Conservation (phyloP, 1,140 invertebrate genomes). For the Diachasmimorpha longicaudata region DNA sequence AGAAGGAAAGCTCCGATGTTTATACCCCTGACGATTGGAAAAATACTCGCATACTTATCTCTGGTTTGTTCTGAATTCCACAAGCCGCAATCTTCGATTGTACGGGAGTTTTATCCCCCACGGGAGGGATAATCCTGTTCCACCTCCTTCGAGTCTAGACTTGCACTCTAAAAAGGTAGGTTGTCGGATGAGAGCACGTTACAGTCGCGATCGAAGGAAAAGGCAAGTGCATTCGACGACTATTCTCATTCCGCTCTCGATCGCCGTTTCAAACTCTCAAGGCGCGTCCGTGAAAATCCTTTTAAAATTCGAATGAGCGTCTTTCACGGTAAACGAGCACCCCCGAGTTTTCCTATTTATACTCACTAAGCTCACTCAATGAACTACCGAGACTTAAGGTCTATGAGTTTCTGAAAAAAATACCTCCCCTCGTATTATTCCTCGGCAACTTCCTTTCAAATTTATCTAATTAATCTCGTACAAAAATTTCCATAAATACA, state of each 20-base stretch:
- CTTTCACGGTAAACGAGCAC: slow-evolving; percentile 30
- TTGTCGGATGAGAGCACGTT: background rate
- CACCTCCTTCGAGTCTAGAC: slow-evolving; percentile 15
- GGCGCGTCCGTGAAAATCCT: slow-evolving; percentile 27
- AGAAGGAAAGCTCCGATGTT: background rate
- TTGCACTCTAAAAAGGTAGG: background rate
- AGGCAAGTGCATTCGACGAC: slow-evolving; percentile 3
- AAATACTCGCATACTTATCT: slow-evolving; percentile 19
- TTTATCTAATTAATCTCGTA: no score
- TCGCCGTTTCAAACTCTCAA: slow-evolving; percentile 32
- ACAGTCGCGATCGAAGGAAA: background rate
- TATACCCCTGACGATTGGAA: background rate
- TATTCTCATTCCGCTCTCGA: slow-evolving; percentile 43
- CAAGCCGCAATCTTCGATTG: slow-evolving; percentile 25
- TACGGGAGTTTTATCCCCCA: background rate
- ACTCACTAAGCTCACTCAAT: background rate
- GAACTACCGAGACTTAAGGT: background rate
- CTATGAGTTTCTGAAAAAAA: background rate
- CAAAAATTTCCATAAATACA: no score
- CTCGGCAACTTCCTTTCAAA: no score
- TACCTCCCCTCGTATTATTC: no score
- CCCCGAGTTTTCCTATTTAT: slow-evolving; percentile 27
- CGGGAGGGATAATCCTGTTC: slow-evolving; percentile 8
- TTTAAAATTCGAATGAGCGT: slow-evolving; percentile 35
- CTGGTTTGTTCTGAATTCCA: slow-evolving; percentile 18